Evolutionary conservation across 2,888 invertebrate genomes (phyloP).

Genomic region (Noctua pronuba): DNA sequence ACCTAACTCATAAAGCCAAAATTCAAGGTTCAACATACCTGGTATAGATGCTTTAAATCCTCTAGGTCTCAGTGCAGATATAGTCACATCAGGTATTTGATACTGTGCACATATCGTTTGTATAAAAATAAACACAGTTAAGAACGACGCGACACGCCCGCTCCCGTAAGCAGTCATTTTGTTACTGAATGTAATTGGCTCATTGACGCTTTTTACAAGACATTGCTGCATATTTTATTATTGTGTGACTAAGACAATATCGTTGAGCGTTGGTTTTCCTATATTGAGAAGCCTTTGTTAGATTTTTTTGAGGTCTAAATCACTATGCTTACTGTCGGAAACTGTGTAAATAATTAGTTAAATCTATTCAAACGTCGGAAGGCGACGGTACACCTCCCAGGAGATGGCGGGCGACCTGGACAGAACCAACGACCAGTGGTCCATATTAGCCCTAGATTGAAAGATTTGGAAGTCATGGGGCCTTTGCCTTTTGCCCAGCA

Average conservation of each 20-base stretch:
- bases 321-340: not conserved
- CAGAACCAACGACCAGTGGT: not conserved
- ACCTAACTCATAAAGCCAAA: not conserved
- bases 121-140: conserved; percentile 60
- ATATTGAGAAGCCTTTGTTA: not conserved
- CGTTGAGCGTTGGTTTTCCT: not conserved
- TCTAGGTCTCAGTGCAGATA: conserved; percentile 89
- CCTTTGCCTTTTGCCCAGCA: too few relatives aligned
- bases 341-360: not conserved
- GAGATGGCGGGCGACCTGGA: not conserved
- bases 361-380: not conserved
- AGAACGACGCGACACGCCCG: conserved; percentile 55
- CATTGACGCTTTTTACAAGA: conserved; percentile 15
- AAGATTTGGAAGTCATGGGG: too few relatives aligned
- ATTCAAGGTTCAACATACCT: conserved; percentile 79
- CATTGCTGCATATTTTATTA: not conserved
- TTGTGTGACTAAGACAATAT: conserved; percentile 16
- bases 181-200: conserved; percentile 63
- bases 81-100: conserved; percentile 85
- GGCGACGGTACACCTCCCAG: not conserved
- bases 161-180: conserved; percentile 69
- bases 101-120: conserved; percentile 66
- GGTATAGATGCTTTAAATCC: conserved; percentile 91
- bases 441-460: too few relatives aligned
- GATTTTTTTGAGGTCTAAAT: not conserved